Base-by-base conservation (phyloP, 2,888 invertebrate species). In the Arrhopalites spinosus region DNA sequence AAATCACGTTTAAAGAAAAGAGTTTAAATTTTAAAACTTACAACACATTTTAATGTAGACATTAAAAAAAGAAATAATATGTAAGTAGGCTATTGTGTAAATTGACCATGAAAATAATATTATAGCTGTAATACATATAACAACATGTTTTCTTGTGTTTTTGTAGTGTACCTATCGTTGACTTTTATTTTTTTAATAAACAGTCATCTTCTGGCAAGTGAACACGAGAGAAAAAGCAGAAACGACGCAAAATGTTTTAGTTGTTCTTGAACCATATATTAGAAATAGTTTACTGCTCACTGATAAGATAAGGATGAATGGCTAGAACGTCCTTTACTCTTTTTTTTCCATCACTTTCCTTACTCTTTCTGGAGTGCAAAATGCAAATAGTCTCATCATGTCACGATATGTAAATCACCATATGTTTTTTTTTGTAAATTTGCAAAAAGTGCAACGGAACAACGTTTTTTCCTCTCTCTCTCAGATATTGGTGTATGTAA, bases 101-200 rank as follows among this genome's bases (percentile, higher is more conserved):
- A 68, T 25, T 68, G 67, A 68, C 67, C 67, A 45, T 68, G 67
- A 68, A 27, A 3, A 47, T 68, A 68, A 68, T 68, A 45, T 23
- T 68, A 36, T 36, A 7, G 3, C 11, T 7, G 36, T 11, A 7
- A 3, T 36, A 11, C 11, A 36, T 36, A 36, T 25, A 68, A 68
- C 45, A 68, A 68, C 67, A 47, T 68, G 67, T 68, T 68, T 68
- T 68, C 27, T 23, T 29, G 29, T 63, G 27, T 29, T 29, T 59
- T 23, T 25, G 20, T 59, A 17, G n/a, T 25, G 45, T 47, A 45
- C 67, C 45, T 68, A 45, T 47, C 67, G 27, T 47, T 68, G 67
- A 68, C 67, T 68, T n/a, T n/a, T n/a, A n/a, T n/a, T n/a, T n/a
- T n/a, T n/a, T n/a, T 45, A 68, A 68, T 68, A 68, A 68, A 68